Conservation (phyloP, 2,888 invertebrate species). For the Ormyrus thymus region DNA sequence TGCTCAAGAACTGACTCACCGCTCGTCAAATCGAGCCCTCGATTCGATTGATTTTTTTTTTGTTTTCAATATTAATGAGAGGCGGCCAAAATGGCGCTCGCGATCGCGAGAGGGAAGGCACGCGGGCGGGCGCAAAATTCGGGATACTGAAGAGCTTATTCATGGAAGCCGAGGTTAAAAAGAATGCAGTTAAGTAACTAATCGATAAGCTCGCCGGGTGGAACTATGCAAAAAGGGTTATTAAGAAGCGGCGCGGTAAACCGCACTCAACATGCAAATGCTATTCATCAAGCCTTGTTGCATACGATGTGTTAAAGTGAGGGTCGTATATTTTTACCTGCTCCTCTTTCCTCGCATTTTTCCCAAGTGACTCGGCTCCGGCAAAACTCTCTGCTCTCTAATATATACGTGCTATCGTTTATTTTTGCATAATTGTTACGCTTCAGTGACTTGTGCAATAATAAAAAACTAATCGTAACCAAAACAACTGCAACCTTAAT, state of each 20-base stretch:
- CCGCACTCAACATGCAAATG: slow-evolving; percentile 41
- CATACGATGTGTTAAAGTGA: slow-evolving; percentile 25
- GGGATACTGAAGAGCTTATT: not conserved
- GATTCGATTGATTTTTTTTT: not conserved
- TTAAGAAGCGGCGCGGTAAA: slow-evolving; percentile 9
- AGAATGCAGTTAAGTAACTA: slow-evolving; percentile 4
- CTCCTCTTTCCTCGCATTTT: slow-evolving; percentile 19
- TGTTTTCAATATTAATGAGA: too few relatives aligned
- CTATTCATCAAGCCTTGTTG: slow-evolving; percentile 23
- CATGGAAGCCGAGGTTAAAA: not conserved
- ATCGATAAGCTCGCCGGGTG: slow-evolving; percentile 10
- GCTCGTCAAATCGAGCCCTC: not conserved
- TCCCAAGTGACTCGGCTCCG: not conserved
- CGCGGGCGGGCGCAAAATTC: not conserved
- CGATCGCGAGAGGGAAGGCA: too few relatives aligned
- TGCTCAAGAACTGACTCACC: slow-evolving; percentile 18
- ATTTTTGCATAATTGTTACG: not conserved
- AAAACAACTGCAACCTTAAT: too few relatives aligned
- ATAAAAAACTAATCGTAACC: not conserved
- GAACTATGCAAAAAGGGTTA: slow-evolving; percentile 33
- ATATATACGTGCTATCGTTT: not conserved
- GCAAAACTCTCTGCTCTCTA: not conserved
- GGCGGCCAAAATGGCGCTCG: too few relatives aligned
- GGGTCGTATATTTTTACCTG: slow-evolving; percentile 22
- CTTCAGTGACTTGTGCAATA: not conserved